phyloP scores from a whole-genome alignment of 2,797 vertebrate species.

The Megalops cyprinoides region DNA sequence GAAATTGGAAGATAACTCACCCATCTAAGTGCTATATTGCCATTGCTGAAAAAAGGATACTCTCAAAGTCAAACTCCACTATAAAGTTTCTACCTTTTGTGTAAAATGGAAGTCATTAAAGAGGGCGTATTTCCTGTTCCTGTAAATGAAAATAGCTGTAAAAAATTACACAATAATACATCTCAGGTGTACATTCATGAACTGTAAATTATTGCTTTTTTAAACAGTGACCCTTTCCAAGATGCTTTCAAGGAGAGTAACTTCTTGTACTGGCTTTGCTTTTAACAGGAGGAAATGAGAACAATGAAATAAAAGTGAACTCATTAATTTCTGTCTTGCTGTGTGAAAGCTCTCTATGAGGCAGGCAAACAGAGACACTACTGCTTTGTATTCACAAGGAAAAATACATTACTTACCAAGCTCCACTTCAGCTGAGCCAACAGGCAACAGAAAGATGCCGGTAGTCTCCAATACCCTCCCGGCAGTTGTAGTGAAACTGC shows the following conservation, averaged over 20 bases:
- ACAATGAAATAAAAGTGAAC: conserved; percentile 36
- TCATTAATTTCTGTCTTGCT: conserved; percentile 54
- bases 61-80: conserved; percentile 20
- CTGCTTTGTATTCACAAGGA: conserved; percentile 38
- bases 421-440: conserved; percentile 17
- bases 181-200: background rate
- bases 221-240: conserved; percentile 5
- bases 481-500: conserved; percentile 1
- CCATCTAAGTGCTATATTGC: conserved; percentile 12
- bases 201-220: conserved; percentile 10
- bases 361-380: conserved; percentile 28
- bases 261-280: background rate
- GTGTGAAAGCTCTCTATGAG: conserved; percentile 38
- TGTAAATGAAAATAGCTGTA: background rate
- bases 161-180: background rate
- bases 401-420: conserved; percentile 27
- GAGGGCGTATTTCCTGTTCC: background rate
- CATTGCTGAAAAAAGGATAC: background rate
- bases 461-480: conserved; percentile 19
- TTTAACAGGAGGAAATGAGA: conserved; percentile 26
- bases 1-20: conserved; percentile 24
- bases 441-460: background rate
- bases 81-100: background rate
- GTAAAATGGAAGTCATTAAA: background rate
- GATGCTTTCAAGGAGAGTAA: background rate